A percentile compares a stretch with the other conserved stretches of the same genome.
Evolutionary conservation across 2,113 vertebrate species (phyloP).

Genomic region (Gadus macrocephalus): DNA sequence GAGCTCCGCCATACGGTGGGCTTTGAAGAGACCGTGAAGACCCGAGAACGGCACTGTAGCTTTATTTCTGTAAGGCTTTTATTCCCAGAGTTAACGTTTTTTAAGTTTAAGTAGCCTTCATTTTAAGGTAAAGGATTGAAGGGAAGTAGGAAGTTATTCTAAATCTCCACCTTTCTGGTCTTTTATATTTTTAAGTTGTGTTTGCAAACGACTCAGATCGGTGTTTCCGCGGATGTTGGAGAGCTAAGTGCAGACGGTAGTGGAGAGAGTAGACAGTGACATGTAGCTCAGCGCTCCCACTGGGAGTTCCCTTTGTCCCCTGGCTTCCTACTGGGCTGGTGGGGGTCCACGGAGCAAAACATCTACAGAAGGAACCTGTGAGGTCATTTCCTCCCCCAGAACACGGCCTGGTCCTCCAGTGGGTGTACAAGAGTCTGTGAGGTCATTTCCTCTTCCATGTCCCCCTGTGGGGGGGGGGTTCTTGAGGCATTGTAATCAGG

Average conservation of each 20-base stretch:
- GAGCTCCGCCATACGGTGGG: slow-evolving; percentile 24
- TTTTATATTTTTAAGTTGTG: no score
- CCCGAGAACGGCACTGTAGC: background rate
- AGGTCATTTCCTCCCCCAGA: no score
- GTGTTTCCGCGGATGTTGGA: no score
- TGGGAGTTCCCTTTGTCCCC: slow-evolving; percentile 62
- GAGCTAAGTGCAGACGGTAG: no score
- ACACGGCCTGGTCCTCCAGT: slow-evolving; percentile 10
- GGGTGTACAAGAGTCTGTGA: slow-evolving; percentile 25
- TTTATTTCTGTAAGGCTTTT: no score
- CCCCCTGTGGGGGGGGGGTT: slow-evolving; percentile 35
- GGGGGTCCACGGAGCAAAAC: slow-evolving; percentile 28
- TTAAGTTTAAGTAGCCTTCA: no score
- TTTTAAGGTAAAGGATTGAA: no score
- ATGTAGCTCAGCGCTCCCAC: slow-evolving; percentile 45
- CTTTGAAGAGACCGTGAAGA: slow-evolving; percentile 14
- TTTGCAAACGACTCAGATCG: no score
- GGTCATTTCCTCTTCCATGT: background rate
- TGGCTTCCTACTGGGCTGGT: slow-evolving; percentile 51
- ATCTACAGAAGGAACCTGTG: slow-evolving; percentile 26
- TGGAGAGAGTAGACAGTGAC: background rate
- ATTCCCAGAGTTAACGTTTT: no score
- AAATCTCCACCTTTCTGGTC: no score
- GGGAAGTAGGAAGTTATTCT: no score
- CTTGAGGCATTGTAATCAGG: slow-evolving; percentile 53